Evolutionary conservation across 1,140 invertebrate genomes (phyloP), one percentile per base, ranked within the genome.

Genomic region (Drosophila eugracilis): DNA sequence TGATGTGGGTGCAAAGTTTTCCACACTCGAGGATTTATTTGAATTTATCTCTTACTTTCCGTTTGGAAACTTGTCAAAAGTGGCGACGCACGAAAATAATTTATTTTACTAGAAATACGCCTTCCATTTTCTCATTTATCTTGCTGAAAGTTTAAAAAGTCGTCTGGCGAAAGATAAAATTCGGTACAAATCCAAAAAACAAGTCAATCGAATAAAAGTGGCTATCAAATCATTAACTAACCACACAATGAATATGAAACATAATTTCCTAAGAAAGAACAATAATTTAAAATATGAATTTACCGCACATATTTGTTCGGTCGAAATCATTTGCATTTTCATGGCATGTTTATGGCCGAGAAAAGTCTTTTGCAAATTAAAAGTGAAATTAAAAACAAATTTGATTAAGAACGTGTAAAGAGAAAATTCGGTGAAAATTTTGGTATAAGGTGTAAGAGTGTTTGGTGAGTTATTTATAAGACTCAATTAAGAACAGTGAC

Each of bases 401-500:
- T 49, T 44, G 30, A 81, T 76, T 52, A 54, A 45, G 73, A 50
- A 28, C 9, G 59, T 42, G 28, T 39, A 42, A 42, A 14, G 42
- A 42, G 44, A 22, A 32, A 7, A 76, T 66, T 72, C 28, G 44
- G 15, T 22, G 37, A 53, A 67, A 54, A 58, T 58, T 34, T 47
- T 34, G n/a, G 30, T 1, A n/a, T 14, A 50, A 36, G 37, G 34
- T 37, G 24, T 36, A 32, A 49, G 49, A 26, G 28, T 24, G 21
- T 54, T 19, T 12, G n/a, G 42, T 9, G 52, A 34, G 54, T 65
- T 60, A 24, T 37, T 76, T 60, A 55, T 44, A 60, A 42, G 44
- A 55, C 60, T 39, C 65, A 71, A 78, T 81, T 75, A 70, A 60
- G 60, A 59, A 60, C 49, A 53, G 60, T 86, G 81, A 86, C 73